Evolutionary conservation across 2,888 invertebrate species (phyloP).

Genomic region (Philereme transversata): DNA sequence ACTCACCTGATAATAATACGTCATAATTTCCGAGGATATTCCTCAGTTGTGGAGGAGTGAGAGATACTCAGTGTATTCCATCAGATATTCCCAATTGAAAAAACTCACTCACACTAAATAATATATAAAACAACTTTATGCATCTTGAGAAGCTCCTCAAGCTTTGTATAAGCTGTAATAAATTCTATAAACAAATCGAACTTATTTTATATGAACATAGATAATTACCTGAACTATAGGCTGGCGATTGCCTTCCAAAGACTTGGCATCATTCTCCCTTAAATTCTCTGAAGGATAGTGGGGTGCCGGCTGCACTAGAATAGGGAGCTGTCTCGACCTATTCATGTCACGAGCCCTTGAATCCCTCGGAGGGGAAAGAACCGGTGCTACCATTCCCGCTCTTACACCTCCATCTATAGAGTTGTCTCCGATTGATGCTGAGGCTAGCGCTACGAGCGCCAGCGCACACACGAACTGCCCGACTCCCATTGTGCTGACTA

Average conservation of each 20-base stretch:
- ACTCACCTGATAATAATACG: too few relatives aligned
- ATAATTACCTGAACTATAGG: conserved; percentile 70
- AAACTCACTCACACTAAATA: too few relatives aligned
- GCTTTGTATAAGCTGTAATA: too few relatives aligned
- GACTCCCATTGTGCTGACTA: conserved; percentile 76
- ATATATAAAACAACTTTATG: too few relatives aligned
- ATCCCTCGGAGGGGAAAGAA: conserved; percentile 71
- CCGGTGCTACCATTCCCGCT: conserved; percentile 70
- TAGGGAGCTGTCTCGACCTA: conserved; percentile 72
- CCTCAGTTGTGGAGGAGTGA: too few relatives aligned
- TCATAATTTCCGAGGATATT: too few relatives aligned
- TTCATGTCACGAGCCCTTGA: conserved; percentile 65
- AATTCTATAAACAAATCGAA: too few relatives aligned
- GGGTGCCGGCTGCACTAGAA: conserved; percentile 66
- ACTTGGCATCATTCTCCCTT: conserved; percentile 63
- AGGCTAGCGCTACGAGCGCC: conserved; percentile 55
- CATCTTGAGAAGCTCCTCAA: too few relatives aligned
- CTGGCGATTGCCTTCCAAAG: conserved; percentile 58
- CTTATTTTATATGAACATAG: too few relatives aligned
- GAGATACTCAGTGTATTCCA: too few relatives aligned
- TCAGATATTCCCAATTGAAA: too few relatives aligned
- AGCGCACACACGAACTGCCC: conserved; percentile 51
- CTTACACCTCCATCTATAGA: conserved; percentile 63
- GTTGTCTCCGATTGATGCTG: conserved; percentile 66
- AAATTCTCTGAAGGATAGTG: conserved; percentile 46